Evolutionary conservation across 2,888 invertebrate species (phyloP).

Genomic region (Drosophila buzzatii): DNA sequence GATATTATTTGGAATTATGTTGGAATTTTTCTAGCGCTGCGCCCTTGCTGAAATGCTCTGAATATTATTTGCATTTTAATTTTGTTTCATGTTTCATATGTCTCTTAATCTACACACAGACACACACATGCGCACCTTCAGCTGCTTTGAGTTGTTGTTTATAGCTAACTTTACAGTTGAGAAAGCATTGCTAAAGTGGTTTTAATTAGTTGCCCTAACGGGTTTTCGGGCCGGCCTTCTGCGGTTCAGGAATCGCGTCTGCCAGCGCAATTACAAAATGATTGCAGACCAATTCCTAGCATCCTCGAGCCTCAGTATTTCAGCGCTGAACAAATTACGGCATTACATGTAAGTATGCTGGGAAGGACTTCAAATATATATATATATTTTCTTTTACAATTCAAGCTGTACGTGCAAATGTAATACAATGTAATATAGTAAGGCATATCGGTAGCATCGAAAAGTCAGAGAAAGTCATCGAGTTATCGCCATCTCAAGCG

Average conservation of each 20-base stretch:
- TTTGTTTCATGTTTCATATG: constrained; percentile 79
- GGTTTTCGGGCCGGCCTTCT: constrained; percentile 34
- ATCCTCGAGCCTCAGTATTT: not conserved
- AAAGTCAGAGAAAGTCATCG: not conserved
- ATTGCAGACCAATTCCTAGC: constrained; percentile 27
- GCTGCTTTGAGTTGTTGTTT: constrained; percentile 61
- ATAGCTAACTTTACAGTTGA: constrained; percentile 82
- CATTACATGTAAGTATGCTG: constrained; percentile 1
- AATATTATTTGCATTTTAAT: constrained; percentile 81
- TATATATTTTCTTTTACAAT: constrained; percentile 3
- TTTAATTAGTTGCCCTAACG: constrained; percentile 75
- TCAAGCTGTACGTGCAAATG: not conserved
- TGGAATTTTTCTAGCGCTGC: constrained; percentile 54
- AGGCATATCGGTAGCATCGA: not conserved
- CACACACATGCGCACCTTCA: constrained; percentile 9
- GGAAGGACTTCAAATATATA: constrained; percentile 11
- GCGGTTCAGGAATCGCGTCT: constrained; percentile 38
- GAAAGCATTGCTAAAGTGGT: constrained; percentile 77
- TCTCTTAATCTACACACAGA: constrained; percentile 54
- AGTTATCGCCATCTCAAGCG: not conserved
- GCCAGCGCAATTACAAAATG: constrained; percentile 29
- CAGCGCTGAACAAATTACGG: constrained; percentile 2
- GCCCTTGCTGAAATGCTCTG: constrained; percentile 63
- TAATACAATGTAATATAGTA: no score
- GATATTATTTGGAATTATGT: constrained; percentile 79